These are phyloP conservation scores for Lacerta viridis DNA, from an alignment of 2,797 vertebrate genomes.

Conservation along the genomic window DNA sequence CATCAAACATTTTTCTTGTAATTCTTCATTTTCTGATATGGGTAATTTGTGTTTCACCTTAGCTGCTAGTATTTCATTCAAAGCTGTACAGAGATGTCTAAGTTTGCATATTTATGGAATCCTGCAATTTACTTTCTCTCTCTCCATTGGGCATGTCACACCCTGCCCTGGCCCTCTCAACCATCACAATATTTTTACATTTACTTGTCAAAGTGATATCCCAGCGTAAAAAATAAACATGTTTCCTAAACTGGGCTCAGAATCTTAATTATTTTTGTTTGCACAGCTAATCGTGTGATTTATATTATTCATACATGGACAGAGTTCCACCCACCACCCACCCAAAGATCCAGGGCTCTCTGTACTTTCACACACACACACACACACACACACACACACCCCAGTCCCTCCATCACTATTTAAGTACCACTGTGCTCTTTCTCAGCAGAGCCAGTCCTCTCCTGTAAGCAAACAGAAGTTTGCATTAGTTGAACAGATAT, in stretches of 20 bases:
- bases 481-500: neutral
- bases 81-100: constrained; percentile 39
- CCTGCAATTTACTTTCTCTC: constrained; percentile 35
- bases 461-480: neutral
- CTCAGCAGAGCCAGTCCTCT: neutral
- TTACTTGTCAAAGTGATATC: constrained; percentile 35
- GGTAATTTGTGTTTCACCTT: constrained; percentile 29
- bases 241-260: constrained; percentile 54
- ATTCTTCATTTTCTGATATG: rapidly evolving
- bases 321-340: too few species aligned
- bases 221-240: constrained; percentile 61
- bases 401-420: neutral
- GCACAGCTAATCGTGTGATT: neutral
- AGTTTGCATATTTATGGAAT: neutral
- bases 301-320: neutral
- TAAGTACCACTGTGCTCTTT: neutral
- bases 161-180: neutral
- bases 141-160: constrained; percentile 11
- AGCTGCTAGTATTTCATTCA: constrained; percentile 5
- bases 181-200: constrained; percentile 28
- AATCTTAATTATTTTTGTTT: constrained; percentile 28
- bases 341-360: neutral
- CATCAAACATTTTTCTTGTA: constrained; percentile 4
- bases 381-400: rapidly evolving
- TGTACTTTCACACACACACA: rapidly evolving